phyloP scores from a whole-genome alignment of 2,797 vertebrate genomes.

The Sebastes miniatus region DNA sequence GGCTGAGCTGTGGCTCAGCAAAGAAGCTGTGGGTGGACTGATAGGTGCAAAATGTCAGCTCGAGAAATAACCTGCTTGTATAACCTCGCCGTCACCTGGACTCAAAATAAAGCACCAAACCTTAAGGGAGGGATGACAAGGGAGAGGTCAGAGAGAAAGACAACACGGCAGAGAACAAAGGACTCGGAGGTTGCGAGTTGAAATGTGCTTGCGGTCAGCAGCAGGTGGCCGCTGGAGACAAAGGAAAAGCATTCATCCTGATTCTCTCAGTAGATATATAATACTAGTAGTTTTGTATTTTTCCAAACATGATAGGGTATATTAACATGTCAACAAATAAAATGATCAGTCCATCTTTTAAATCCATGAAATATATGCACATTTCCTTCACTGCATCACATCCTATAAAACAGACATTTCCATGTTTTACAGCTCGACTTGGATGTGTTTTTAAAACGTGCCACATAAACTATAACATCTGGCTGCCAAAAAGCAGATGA shows the following conservation, averaged over 20 bases:
- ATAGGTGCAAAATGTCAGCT: slow-evolving; percentile 45
- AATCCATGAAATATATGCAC: not conserved
- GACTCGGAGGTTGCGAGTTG: not conserved
- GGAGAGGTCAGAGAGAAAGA: slow-evolving; percentile 60
- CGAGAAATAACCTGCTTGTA: not conserved
- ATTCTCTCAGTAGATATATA: not conserved
- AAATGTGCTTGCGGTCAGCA: slow-evolving; percentile 31
- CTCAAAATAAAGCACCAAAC: slow-evolving; percentile 47
- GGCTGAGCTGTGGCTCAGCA: not conserved
- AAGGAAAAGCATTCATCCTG: not conserved
- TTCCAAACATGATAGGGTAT: not conserved
- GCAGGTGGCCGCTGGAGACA: slow-evolving; percentile 16
- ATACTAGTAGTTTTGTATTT: not conserved
- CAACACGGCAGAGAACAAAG: slow-evolving; percentile 37
- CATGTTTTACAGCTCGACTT: not conserved
- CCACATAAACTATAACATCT: not conserved
- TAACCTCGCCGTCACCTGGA: slow-evolving; percentile 22
- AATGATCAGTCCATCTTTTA: not conserved
- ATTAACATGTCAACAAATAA: not conserved
- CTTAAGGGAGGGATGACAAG: slow-evolving; percentile 30
- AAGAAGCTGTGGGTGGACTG: slow-evolving; percentile 8
- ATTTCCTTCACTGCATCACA: not conserved
- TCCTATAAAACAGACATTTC: not conserved
- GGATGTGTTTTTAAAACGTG: slow-evolving; percentile 18
- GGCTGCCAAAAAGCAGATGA: slow-evolving; percentile 4